A percentile compares a stretch with the other conserved stretches of the same genome.
Conservation (phyloP, 2,888 invertebrate species). For the Stenodema calcarata region DNA sequence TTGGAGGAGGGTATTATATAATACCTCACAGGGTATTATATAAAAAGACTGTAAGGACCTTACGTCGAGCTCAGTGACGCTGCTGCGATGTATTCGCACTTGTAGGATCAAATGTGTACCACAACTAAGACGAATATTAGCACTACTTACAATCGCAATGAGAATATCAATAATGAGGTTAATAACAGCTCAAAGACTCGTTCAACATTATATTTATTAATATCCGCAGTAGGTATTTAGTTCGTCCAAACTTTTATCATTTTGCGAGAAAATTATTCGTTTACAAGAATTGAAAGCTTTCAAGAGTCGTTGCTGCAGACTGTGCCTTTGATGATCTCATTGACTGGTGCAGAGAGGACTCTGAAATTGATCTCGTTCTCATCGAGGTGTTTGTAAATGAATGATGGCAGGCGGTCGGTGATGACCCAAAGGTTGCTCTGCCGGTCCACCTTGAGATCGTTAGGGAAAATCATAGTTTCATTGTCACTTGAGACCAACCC, state of each 20-base stretch:
- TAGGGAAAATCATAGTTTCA: slow-evolving; percentile 77
- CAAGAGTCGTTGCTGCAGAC: slow-evolving; percentile 66
- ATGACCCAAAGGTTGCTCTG: slow-evolving; percentile 77
- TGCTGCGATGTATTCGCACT: too few species aligned
- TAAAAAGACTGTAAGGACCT: too few species aligned
- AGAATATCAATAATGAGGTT: too few species aligned
- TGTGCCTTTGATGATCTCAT: slow-evolving; percentile 70
- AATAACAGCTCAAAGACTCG: background rate
- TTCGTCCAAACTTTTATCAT: background rate
- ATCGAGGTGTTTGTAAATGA: slow-evolving; percentile 71
- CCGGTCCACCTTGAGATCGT: slow-evolving; percentile 79
- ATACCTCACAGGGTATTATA: too few species aligned
- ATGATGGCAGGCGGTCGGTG: slow-evolving; percentile 77
- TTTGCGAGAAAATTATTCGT: background rate
- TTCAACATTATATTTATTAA: background rate
- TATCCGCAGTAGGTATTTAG: background rate
- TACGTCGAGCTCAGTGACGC: too few species aligned
- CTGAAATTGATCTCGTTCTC: slow-evolving; percentile 75
- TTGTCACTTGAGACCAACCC: slow-evolving; percentile 70
- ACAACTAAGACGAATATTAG: too few species aligned
- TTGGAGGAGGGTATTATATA: too few species aligned
- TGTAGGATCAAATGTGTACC: too few species aligned
- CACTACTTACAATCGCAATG: too few species aligned
- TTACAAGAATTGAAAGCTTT: background rate
- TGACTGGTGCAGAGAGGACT: slow-evolving; percentile 71